Evolutionary conservation across 2,888 invertebrate species (phyloP).

Genomic region (Urechis unicinctus): DNA sequence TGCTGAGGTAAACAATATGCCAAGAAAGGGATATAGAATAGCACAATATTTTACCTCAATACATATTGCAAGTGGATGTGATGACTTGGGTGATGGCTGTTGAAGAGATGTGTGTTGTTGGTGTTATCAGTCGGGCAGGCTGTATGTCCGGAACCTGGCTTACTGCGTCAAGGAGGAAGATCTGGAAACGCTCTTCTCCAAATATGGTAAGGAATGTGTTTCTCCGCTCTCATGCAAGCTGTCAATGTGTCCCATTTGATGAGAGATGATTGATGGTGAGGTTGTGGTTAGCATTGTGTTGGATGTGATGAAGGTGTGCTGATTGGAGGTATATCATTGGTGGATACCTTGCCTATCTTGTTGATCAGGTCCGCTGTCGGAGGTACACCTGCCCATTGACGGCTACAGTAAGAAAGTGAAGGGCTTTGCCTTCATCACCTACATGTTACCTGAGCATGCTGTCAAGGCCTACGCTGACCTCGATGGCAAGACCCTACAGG

Average conservation of each 20-base stretch:
- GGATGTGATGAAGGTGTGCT: too few species aligned
- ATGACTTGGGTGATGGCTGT: background rate
- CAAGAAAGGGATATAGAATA: background rate
- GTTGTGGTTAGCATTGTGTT: too few species aligned
- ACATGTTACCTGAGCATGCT: constrained; percentile 91
- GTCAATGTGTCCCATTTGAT: too few species aligned
- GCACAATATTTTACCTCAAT: background rate
- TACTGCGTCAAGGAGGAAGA: constrained; percentile 82
- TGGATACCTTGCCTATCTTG: background rate
- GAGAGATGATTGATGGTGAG: too few species aligned
- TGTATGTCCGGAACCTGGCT: constrained; percentile 85
- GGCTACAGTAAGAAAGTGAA: constrained; percentile 71
- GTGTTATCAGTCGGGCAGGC: constrained; percentile 76
- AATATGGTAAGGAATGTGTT: constrained; percentile 73
- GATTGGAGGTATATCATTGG: too few species aligned
- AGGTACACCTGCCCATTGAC: constrained; percentile 85
- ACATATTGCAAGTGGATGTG: background rate
- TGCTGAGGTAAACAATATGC: constrained; percentile 11
- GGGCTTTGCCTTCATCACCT: constrained; percentile 89
- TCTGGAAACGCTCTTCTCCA: constrained; percentile 72
- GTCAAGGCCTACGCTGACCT: constrained; percentile 77
- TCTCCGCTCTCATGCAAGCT: too few species aligned
- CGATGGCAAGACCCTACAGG: constrained; percentile 82
- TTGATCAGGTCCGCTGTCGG: constrained; percentile 69
- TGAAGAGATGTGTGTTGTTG: constrained; percentile 11